phyloP scores from a whole-genome alignment of 2,113 vertebrate species.

The Pollachius pollachius region DNA sequence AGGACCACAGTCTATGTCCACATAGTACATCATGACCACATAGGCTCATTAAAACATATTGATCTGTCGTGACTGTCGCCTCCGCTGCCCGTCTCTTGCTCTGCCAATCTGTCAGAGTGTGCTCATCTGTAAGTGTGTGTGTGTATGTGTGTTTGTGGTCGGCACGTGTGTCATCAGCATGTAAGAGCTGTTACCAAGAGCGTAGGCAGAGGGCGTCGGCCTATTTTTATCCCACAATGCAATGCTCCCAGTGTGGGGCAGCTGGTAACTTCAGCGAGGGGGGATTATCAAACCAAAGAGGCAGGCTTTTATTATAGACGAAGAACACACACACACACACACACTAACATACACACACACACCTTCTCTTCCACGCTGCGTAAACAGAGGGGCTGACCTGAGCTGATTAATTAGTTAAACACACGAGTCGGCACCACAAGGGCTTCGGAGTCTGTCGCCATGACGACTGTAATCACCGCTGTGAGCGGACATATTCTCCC shows the following conservation, averaged over 20 bases:
- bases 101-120: no score
- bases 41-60: no score
- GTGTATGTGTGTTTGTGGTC: slow-evolving; percentile 12
- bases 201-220: slow-evolving; percentile 54
- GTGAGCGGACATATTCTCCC: slow-evolving; percentile 14
- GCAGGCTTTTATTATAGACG: slow-evolving; percentile 31
- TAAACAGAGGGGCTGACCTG: slow-evolving; percentile 37
- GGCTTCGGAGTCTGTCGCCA: slow-evolving; percentile 38
- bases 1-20: no score
- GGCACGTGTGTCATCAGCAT: slow-evolving; percentile 1
- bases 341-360: not conserved
- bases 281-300: slow-evolving; percentile 56
- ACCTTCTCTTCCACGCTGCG: slow-evolving; percentile 13
- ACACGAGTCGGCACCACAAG: slow-evolving; percentile 21
- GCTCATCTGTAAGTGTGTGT: not conserved
- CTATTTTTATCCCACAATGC: slow-evolving; percentile 75
- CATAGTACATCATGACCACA: no score
- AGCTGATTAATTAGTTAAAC: slow-evolving; percentile 50
- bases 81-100: no score
- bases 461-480: slow-evolving; percentile 22
- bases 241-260: slow-evolving; percentile 58
- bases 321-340: slow-evolving; percentile 13
- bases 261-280: slow-evolving; percentile 50
- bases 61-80: no score
- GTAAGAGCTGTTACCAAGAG: slow-evolving; percentile 16